Conservation (phyloP, 2,797 vertebrate genomes). For the Semotilus atromaculatus region DNA sequence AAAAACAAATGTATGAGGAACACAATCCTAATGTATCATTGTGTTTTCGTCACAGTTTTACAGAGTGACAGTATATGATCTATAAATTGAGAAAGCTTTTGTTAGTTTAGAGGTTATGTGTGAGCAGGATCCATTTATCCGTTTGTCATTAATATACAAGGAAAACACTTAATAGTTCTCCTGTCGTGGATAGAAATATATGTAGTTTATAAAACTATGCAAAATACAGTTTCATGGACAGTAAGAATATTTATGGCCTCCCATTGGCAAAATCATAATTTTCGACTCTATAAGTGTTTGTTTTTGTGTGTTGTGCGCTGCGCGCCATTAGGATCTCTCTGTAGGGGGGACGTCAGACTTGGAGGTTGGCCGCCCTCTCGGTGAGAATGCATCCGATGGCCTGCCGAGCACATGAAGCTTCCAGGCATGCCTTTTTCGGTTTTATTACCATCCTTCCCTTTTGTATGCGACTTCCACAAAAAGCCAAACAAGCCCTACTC, state of each 20-base stretch:
- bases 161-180: background rate
- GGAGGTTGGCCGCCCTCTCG: background rate
- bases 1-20: background rate
- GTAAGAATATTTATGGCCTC: background rate
- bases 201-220: background rate
- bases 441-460: conserved; percentile 31
- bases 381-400: background rate
- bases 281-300: background rate
- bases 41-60: background rate
- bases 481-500: background rate
- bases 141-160: background rate
- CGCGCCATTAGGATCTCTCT: background rate
- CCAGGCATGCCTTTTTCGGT: background rate
- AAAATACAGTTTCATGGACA: background rate
- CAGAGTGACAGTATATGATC: background rate
- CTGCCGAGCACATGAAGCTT: conserved; percentile 3
- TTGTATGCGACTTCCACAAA: conserved; percentile 14
- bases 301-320: conserved; percentile 3
- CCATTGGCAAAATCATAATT: background rate
- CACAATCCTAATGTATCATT: background rate
- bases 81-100: background rate
- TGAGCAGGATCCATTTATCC: background rate
- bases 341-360: background rate
- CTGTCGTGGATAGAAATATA: background rate
- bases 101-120: background rate